A percentile compares a stretch with the other conserved stretches of the same genome.
Conservation (phyloP, 2,888 invertebrate species). For the Chaetoderma sp. region DNA sequence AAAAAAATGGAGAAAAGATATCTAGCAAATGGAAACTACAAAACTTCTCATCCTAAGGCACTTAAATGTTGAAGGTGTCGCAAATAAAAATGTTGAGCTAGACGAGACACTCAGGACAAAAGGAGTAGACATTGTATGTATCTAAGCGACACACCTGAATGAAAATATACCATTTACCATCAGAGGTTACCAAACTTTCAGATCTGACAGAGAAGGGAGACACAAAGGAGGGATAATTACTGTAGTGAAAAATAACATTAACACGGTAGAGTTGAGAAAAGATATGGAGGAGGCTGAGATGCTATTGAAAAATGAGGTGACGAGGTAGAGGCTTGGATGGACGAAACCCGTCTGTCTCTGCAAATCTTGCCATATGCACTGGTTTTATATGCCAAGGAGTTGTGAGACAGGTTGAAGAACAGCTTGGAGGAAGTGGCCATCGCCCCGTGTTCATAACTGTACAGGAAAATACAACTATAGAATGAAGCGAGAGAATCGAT, state of each 20-base stretch:
- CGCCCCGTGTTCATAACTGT: slow-evolving; percentile 15
- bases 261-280: slow-evolving; percentile 19
- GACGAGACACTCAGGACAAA: slow-evolving; percentile 32
- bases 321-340: slow-evolving; percentile 22
- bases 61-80: slow-evolving; percentile 36
- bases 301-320: slow-evolving; percentile 17
- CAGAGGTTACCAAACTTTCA: slow-evolving; percentile 26
- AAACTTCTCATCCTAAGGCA: too few relatives aligned
- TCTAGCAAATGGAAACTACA: too few relatives aligned
- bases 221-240: slow-evolving; percentile 29
- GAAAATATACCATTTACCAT: too few relatives aligned
- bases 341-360: slow-evolving; percentile 11
- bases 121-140: slow-evolving; percentile 25
- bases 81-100: slow-evolving; percentile 32
- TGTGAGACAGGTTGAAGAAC: slow-evolving; percentile 5
- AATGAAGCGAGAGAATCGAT: too few relatives aligned
- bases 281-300: slow-evolving; percentile 15
- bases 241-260: slow-evolving; percentile 30
- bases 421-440: slow-evolving; percentile 25
- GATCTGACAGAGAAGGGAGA: slow-evolving; percentile 20
- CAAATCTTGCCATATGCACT: slow-evolving; percentile 23
- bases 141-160: slow-evolving; percentile 34
- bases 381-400: slow-evolving; percentile 11
- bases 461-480: too few relatives aligned
- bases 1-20: too few relatives aligned